Evolutionary conservation across 2,113 vertebrate species (phyloP).

Genomic region (Sapajus apella): DNA sequence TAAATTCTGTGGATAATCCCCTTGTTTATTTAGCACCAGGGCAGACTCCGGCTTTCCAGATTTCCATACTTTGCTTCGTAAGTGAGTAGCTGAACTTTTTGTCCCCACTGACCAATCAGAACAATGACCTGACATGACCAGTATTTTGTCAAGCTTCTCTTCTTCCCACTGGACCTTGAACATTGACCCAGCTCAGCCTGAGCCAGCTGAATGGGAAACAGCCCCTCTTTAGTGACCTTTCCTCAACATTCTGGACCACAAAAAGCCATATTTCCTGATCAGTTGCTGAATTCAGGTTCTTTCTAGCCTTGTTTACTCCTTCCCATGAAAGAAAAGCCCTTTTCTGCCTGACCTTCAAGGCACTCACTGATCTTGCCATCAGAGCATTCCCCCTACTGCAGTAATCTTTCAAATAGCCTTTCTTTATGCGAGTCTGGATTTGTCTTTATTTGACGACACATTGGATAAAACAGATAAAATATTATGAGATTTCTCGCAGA

Average conservation of each 20-base stretch:
- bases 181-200: not conserved
- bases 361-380: not conserved
- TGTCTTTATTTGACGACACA: not conserved
- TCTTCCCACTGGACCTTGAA: not conserved
- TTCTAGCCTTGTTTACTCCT: not conserved
- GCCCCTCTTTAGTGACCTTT: not conserved
- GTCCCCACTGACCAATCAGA: not conserved
- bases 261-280: not conserved
- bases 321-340: not conserved
- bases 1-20: not conserved
- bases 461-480: constrained; percentile 15
- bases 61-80: not conserved
- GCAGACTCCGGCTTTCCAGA: not conserved
- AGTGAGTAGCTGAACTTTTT: not conserved
- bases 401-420: not conserved
- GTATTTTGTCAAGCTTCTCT: not conserved
- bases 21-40: not conserved
- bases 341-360: not conserved
- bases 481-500: constrained; percentile 23
- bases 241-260: not conserved
- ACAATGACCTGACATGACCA: not conserved
- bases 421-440: not conserved
- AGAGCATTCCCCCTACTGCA: not conserved
- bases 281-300: not conserved
- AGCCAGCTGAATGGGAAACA: not conserved